Base-by-base conservation (phyloP, 2,113 vertebrate genomes). In the Cairina moschata region DNA sequence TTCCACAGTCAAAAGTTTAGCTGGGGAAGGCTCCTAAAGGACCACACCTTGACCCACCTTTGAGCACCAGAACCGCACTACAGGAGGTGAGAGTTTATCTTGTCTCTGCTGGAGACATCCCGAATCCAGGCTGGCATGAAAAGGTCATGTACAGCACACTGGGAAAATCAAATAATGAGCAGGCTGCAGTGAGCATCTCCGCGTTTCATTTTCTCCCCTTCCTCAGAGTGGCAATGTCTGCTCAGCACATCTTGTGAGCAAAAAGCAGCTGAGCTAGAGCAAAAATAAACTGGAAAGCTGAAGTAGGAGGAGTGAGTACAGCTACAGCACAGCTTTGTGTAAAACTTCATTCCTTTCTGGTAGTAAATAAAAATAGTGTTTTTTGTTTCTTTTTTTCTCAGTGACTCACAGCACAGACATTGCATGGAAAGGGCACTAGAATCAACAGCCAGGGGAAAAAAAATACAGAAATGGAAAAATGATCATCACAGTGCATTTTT, bases 331-430 rank as follows among this genome's bases (percentile, higher is more conserved):
- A 87, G 73, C 83, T 97, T 97, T 95, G 88, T 94, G 90, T 82
- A 93, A 97, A 97, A 94, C 78, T 94, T 97, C 96, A 95, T 90
- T 97, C 96, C 92, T 97, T 97, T 90, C 93, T 96, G 95, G 92
- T 95, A 97, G 97, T 97, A 98, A 98, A 97, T 97, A 97, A 97
- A 97, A 97, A 92, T 94, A 96, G 94, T 13, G 31, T 4, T 63
- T 60, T 65, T 34, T 50, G n/a, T 62, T 25, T 25, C 55, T 65
- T 94, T 93, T 95, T 58, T 36, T 50, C 92, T 89, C 62, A 32
- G 73, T 97, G 96, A 98, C 95, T 98, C 97, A 98, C 76, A 94
- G 97, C 73, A 52, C 95, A 97, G 95, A 97, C 95, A 96, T 96
- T 95, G 95, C 93, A 95, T 96, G 95, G 95, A 97, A 97, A 94